Evolutionary conservation across 1,140 invertebrate species (phyloP).

Genomic region (Drosophila sulfurigaster): DNA sequence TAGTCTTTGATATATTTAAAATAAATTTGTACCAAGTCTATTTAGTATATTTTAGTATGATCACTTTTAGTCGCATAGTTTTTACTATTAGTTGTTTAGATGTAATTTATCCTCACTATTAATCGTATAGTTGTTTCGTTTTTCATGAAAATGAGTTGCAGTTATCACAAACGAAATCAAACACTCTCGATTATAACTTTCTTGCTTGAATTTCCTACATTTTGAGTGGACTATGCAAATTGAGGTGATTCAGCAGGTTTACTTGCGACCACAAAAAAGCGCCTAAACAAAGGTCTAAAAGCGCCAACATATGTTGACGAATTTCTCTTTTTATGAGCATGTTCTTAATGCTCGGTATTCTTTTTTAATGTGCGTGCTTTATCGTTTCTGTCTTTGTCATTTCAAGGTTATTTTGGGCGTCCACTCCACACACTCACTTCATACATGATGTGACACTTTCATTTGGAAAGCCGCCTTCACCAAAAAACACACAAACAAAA

Average conservation of each 20-base stretch:
- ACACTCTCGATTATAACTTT: too few relatives aligned
- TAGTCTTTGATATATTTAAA: too few relatives aligned
- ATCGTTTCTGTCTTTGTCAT: conserved; percentile 11
- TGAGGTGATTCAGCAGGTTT: conserved; percentile 28
- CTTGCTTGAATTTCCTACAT: too few relatives aligned
- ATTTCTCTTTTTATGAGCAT: conserved; percentile 58
- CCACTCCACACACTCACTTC: neutral
- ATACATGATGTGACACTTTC: conserved; percentile 72
- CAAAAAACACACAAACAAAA: neutral
- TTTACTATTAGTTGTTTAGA: too few relatives aligned
- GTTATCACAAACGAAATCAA: too few relatives aligned
- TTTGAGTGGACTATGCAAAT: conserved; percentile 56
- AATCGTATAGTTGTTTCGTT: too few relatives aligned
- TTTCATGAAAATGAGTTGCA: too few relatives aligned
- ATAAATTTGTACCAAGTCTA: too few relatives aligned
- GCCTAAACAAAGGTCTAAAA: neutral
- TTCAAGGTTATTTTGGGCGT: conserved; percentile 71
- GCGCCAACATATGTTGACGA: conserved; percentile 7
- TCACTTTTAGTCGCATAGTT: too few relatives aligned
- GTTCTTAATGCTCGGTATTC: conserved; percentile 55
- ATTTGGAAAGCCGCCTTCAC: conserved; percentile 65
- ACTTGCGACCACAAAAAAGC: neutral
- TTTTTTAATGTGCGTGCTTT: conserved; percentile 47
- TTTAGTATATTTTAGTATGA: too few relatives aligned
- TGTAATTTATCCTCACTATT: too few relatives aligned